A percentile compares a stretch with the other conserved stretches of the same genome.
These are phyloP conservation scores for Tachysurus vachellii DNA, from an alignment of 2,113 vertebrate species.

Conservation along the genomic window DNA sequence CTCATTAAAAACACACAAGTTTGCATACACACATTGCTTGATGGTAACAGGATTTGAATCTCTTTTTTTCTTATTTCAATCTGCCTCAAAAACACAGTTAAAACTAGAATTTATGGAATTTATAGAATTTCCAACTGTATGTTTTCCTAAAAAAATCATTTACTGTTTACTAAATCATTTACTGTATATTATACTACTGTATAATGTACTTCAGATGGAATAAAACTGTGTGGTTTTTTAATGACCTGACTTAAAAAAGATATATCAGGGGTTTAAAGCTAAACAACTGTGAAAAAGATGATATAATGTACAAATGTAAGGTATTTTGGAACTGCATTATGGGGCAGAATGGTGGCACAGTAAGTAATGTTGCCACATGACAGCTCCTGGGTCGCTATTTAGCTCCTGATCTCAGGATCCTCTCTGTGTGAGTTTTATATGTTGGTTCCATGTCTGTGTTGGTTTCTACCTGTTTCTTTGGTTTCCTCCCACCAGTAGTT, in stretches of 20 bases:
- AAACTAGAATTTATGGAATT: no score
- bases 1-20: conserved; percentile 29
- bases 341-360: background rate
- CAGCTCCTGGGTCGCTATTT: background rate
- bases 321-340: background rate
- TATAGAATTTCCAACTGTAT: background rate
- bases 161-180: background rate
- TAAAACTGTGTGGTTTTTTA: background rate
- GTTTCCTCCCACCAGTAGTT: background rate
- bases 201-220: background rate
- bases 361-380: background rate
- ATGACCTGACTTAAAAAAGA: background rate
- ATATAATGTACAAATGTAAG: background rate
- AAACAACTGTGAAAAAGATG: background rate
- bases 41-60: conserved; percentile 41
- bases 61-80: conserved; percentile 14
- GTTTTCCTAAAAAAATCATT: background rate
- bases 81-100: background rate
- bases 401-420: background rate
- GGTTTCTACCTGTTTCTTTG: background rate
- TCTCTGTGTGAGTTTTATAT: background rate
- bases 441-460: background rate
- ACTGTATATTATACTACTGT: background rate
- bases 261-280: background rate
- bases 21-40: conserved; percentile 29